Conservation (phyloP, 1,140 invertebrate species). For the Phortica variegata region DNA sequence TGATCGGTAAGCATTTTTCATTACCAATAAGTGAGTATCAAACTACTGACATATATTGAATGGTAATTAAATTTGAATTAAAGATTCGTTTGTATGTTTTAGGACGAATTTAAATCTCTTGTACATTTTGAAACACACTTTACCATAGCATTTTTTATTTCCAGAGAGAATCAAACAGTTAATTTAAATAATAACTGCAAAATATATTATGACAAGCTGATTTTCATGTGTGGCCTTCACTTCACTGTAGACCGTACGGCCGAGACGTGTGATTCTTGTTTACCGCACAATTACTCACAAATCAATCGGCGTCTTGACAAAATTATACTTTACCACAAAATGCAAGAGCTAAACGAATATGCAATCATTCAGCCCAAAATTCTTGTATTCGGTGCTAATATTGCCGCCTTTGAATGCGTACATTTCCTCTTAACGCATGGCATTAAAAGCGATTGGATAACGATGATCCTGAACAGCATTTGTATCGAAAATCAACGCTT, state of each 20-base stretch:
- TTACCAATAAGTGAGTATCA: too few species aligned
- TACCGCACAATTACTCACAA: slow-evolving; percentile 22
- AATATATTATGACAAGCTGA: slow-evolving; percentile 28
- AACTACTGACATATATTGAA: too few species aligned
- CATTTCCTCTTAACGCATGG: slow-evolving; percentile 29
- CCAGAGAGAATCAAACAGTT: slow-evolving; percentile 9
- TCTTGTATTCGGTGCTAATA: slow-evolving; percentile 21
- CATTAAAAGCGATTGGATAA: slow-evolving; percentile 4
- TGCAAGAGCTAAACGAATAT: slow-evolving; percentile 7
- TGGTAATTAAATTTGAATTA: too few species aligned
- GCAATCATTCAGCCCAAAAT: neutral
- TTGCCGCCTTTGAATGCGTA: slow-evolving; percentile 29
- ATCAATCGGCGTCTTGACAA: slow-evolving; percentile 31
- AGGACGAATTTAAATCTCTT: slow-evolving; percentile 1
- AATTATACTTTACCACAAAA: slow-evolving; percentile 34
- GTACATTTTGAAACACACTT: too few species aligned
- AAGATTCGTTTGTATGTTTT: neutral
- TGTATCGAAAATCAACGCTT: neutral
- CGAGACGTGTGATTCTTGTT: neutral
- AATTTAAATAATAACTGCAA: slow-evolving; percentile 17
- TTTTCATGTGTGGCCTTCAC: slow-evolving; percentile 28
- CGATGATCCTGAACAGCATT: slow-evolving; percentile 20
- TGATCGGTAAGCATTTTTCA: slow-evolving; percentile 22
- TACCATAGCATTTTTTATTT: too few species aligned
- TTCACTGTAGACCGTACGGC: too few species aligned